A percentile compares a stretch with the other conserved stretches of the same genome.
Conservation (phyloP, 2,888 invertebrate genomes). For the Acanthoscelides obtectus region DNA sequence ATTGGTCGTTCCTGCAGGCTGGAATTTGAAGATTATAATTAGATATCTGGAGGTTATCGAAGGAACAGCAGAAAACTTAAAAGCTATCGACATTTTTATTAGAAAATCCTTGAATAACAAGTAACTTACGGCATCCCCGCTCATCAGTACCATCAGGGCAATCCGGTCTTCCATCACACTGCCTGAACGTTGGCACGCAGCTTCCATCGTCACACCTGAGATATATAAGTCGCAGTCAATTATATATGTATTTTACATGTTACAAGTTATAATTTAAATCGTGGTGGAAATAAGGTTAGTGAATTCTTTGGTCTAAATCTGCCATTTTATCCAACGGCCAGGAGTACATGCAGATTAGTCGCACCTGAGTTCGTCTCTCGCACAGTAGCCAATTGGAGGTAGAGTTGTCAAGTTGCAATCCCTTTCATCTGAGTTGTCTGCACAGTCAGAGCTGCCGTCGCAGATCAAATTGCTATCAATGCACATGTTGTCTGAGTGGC, state of each 20-base stretch:
- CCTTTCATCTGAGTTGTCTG: conserved; percentile 54
- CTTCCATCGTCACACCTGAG: conserved; percentile 57
- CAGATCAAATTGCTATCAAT: conserved; percentile 54
- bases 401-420: conserved; percentile 43
- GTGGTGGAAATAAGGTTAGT: too few relatives aligned
- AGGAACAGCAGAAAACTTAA: too few relatives aligned
- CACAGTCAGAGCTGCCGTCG: conserved; percentile 57
- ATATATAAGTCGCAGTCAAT: too few relatives aligned
- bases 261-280: too few relatives aligned
- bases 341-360: too few relatives aligned
- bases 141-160: conserved; percentile 63
- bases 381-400: neutral
- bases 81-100: too few relatives aligned
- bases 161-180: conserved; percentile 53
- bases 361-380: conserved; percentile 50
- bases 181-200: conserved; percentile 53
- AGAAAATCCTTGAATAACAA: too few relatives aligned
- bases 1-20: conserved; percentile 64
- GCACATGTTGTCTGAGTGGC: conserved; percentile 52
- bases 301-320: too few relatives aligned
- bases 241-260: too few relatives aligned
- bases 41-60: too few relatives aligned
- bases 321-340: too few relatives aligned
- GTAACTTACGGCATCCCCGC: conserved; percentile 56
- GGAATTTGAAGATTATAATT: too few relatives aligned